Evolutionary conservation across 2,113 vertebrate genomes (phyloP).

Genomic region (Cottus gobio): DNA sequence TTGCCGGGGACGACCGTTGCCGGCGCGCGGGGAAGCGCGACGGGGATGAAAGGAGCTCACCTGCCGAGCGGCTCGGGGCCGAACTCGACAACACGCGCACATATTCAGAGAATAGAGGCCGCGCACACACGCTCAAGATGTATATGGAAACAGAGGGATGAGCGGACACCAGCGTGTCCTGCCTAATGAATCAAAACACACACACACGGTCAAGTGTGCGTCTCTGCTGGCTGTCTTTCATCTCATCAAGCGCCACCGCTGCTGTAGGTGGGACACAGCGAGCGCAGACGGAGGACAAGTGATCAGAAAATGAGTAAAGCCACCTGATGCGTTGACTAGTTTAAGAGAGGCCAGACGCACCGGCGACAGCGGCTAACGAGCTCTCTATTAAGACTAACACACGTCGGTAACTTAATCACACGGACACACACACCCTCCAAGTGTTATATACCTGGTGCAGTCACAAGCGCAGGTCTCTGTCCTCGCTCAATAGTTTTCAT

Average conservation of each 20-base stretch:
- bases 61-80: slow-evolving; percentile 78
- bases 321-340: slow-evolving; percentile 69
- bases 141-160: slow-evolving; percentile 48
- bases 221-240: slow-evolving; percentile 55
- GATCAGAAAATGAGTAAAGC: slow-evolving; percentile 52
- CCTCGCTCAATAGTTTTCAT: slow-evolving; percentile 15
- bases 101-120: slow-evolving; percentile 40
- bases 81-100: slow-evolving; percentile 59
- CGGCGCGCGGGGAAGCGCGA: slow-evolving; percentile 52
- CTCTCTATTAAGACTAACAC: slow-evolving; percentile 69
- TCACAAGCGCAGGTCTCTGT: slow-evolving; percentile 47
- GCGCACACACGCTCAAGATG: slow-evolving; percentile 19
- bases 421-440: slow-evolving; percentile 9
- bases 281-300: slow-evolving; percentile 12
- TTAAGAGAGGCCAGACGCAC: slow-evolving; percentile 62
- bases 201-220: slow-evolving; percentile 10
- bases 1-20: slow-evolving; percentile 57
- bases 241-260: slow-evolving; percentile 44
- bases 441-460: slow-evolving; percentile 32
- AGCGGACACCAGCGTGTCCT: slow-evolving; percentile 48
- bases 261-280: slow-evolving; percentile 35
- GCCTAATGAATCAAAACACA: slow-evolving; percentile 67
- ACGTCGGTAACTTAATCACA: slow-evolving; percentile 62
- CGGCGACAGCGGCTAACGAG: slow-evolving; percentile 66
- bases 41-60: slow-evolving; percentile 83